Evolutionary conservation across 2,113 vertebrate species (phyloP), one percentile per base, ranked within the genome.

Genomic region (Nannospalax galili): DNA sequence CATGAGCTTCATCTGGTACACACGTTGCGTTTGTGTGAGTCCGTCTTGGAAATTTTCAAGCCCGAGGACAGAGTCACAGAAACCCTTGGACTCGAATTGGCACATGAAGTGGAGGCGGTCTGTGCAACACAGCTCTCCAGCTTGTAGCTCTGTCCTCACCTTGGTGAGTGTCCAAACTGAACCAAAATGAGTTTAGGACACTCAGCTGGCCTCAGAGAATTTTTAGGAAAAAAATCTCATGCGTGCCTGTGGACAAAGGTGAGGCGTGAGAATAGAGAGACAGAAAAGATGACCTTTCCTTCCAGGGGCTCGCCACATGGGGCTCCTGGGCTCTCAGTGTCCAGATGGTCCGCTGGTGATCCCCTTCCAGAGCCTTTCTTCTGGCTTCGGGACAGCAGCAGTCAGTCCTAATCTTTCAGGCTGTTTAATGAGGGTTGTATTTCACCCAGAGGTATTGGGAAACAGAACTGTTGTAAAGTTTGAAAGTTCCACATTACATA

Each of bases 181-280:
- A 24, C 11, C 16, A 62, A 45, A 72, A 37, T 40, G 45, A 73
- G 12, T 40, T 20, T 3, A 28, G 26, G 15, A 22, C 35, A n/a
- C 35, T 22, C 72, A 65, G 56, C 5, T 16, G 42, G 40, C 3
- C 1, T 30, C 28, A 30, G n/a, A 84, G 52, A 45, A 58, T 12
- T 64, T 48, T 26, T 60, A n/a, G 5, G 22, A 3, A 24, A 77
- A 32, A 48, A 32, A 2, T 9, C 3, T 11, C 35, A 7, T 7
- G 6, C 7, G 19, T 62, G 14, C 22, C 62, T 22, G 10, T 35
- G 73, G 35, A 35, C 74, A 15, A 20, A 65, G 37, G 32, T 40
- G 14, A 30, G 16, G 15, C 19, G 8, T 30, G 58, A 19, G 6
- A 1, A 1, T 7, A 0, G 2, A 11, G 14, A 3, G 16, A n/a